phyloP scores from a whole-genome alignment of 2,113 vertebrate species.

The Muntiacus muntjak region DNA sequence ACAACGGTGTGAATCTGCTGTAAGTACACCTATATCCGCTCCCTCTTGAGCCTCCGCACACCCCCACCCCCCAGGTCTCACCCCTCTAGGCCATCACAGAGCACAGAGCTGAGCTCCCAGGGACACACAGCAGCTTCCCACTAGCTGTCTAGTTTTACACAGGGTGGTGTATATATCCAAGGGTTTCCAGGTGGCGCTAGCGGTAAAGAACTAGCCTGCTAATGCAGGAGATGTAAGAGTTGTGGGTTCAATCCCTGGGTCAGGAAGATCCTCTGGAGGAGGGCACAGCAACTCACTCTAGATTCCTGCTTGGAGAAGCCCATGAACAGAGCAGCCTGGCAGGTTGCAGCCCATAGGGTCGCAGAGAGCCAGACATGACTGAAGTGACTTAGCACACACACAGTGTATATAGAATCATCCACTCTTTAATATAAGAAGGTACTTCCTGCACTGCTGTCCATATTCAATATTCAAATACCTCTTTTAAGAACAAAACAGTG shows the following conservation, averaged over 20 bases:
- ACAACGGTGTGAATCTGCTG: background rate
- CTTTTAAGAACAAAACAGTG: background rate
- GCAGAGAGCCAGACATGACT: background rate
- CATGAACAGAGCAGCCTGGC: background rate
- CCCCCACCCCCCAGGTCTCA: background rate
- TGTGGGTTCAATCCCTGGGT: background rate
- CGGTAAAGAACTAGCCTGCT: background rate
- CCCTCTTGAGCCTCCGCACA: background rate
- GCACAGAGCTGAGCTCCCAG: background rate
- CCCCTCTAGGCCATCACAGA: background rate
- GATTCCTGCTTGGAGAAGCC: background rate
- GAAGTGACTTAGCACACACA: background rate
- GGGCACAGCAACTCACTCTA: background rate
- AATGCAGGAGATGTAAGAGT: background rate
- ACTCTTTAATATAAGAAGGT: background rate
- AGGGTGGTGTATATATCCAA: background rate
- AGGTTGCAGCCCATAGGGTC: background rate
- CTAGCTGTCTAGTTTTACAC: background rate
- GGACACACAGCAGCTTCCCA: background rate
- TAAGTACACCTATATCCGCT: background rate
- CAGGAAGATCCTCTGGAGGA: background rate
- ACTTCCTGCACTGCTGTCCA: background rate
- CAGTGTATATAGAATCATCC: background rate
- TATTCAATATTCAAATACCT: background rate
- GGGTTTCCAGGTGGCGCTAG: background rate